These are phyloP conservation scores for Hapalemur alaotrensis DNA, from an alignment of 2,797 vertebrate genomes.

Conservation along the genomic window DNA sequence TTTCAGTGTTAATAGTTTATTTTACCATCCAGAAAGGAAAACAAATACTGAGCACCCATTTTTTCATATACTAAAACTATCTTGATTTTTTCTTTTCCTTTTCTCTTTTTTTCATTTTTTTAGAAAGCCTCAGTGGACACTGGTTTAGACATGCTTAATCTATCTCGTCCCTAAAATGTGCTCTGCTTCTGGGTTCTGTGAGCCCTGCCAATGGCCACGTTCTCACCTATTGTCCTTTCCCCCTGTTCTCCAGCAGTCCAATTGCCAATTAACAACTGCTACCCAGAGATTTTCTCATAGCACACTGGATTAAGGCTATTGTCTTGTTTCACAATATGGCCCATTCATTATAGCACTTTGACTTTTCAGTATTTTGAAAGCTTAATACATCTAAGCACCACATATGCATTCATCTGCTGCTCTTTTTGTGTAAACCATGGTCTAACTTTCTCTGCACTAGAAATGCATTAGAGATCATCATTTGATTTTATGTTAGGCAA, in stretches of 20 bases:
- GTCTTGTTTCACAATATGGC: background rate
- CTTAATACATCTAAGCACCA: background rate
- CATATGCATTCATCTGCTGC: background rate
- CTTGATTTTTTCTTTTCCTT: background rate
- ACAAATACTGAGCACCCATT: background rate
- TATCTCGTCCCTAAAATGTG: background rate
- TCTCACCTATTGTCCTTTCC: background rate
- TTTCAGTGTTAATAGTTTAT: background rate
- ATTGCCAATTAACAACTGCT: background rate
- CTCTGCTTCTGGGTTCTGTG: background rate
- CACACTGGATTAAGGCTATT: background rate
- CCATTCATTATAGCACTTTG: background rate
- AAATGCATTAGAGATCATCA: background rate
- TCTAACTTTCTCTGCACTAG: background rate
- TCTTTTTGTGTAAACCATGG: background rate
- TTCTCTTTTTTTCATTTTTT: background rate
- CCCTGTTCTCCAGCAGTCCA: background rate
- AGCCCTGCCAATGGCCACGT: background rate
- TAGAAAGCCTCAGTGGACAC: background rate
- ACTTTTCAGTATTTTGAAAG: background rate
- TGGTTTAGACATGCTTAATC: background rate
- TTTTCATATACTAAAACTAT: background rate
- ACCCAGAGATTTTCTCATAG: background rate
- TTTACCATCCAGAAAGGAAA: background rate
- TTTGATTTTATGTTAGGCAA: background rate